Evolutionary conservation across 2,113 vertebrate genomes (phyloP).

Genomic region (Pelmatolapia mariae): DNA sequence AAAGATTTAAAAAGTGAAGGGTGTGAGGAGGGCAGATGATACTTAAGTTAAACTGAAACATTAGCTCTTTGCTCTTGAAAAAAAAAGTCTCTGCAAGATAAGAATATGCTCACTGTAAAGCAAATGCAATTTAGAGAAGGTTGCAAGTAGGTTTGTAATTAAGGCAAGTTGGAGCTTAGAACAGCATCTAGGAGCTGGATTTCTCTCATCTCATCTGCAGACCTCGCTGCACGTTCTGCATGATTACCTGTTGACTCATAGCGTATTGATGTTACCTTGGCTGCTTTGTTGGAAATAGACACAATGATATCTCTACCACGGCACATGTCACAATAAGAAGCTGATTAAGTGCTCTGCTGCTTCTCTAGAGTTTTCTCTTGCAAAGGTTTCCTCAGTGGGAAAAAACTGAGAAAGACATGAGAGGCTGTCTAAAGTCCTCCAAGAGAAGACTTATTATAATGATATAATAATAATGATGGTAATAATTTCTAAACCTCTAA

Average conservation of each 20-base stretch:
- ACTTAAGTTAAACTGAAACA: not conserved
- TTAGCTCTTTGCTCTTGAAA: not conserved
- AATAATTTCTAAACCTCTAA: not conserved
- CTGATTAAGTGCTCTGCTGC: conserved; percentile 60
- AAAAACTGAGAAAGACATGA: not conserved
- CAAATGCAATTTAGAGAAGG: conserved; percentile 34
- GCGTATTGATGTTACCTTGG: conserved; percentile 37
- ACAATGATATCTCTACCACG: conserved; percentile 54
- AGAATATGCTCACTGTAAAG: not conserved
- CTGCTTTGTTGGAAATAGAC: conserved; percentile 52
- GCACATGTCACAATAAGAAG: conserved; percentile 44
- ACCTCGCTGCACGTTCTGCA: conserved; percentile 52
- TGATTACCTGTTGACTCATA: conserved; percentile 61
- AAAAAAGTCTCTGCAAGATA: not conserved
- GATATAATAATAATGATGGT: not conserved
- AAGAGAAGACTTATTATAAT: not conserved
- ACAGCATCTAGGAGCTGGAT: not conserved
- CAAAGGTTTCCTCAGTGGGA: not conserved
- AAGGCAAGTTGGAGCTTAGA: conserved; percentile 21
- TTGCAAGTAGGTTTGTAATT: conserved; percentile 51
- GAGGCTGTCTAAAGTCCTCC: not conserved
- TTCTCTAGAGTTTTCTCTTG: conserved; percentile 6
- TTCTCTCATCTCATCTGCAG: conserved; percentile 27
- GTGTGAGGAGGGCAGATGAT: not conserved
- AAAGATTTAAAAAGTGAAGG: not conserved